Evolutionary conservation across 2,113 vertebrate genomes (phyloP).

Genomic region (Xenus cinereus): DNA sequence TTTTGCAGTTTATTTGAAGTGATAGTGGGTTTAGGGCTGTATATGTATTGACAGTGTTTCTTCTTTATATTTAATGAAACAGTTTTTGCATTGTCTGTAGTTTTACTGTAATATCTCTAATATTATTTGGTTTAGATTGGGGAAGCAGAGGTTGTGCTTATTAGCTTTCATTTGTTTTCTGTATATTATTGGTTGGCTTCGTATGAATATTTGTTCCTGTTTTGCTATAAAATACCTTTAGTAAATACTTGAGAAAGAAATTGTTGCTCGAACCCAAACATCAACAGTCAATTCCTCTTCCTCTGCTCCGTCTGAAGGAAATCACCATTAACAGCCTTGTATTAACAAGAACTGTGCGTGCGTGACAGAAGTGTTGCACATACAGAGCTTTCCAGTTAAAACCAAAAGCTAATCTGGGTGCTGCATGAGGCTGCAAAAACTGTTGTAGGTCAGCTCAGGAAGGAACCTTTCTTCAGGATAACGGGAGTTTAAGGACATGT

Average conservation of each 20-base stretch:
- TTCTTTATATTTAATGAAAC: neutral
- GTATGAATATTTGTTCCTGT: neutral
- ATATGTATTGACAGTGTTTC: neutral
- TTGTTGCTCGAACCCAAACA: neutral
- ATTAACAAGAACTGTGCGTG: neutral
- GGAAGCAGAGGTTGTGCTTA: neutral
- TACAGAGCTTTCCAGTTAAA: neutral
- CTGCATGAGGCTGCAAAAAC: neutral
- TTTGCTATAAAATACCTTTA: neutral
- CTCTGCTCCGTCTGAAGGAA: neutral
- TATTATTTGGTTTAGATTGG: neutral
- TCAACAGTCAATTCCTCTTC: neutral
- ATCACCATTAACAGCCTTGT: neutral
- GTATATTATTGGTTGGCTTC: neutral
- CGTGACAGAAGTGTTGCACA: neutral
- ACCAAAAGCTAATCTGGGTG: neutral
- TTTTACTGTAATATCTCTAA: neutral
- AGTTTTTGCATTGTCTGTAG: neutral
- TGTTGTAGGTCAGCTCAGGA: neutral
- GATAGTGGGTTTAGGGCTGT: neutral
- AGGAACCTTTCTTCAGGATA: neutral
- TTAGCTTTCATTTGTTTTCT: neutral
- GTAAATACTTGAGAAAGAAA: neutral
- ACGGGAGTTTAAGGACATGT: fast-evolving
- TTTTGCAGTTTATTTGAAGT: neutral